Conservation (phyloP, 2,113 vertebrate genomes). For the Canis aureus region DNA sequence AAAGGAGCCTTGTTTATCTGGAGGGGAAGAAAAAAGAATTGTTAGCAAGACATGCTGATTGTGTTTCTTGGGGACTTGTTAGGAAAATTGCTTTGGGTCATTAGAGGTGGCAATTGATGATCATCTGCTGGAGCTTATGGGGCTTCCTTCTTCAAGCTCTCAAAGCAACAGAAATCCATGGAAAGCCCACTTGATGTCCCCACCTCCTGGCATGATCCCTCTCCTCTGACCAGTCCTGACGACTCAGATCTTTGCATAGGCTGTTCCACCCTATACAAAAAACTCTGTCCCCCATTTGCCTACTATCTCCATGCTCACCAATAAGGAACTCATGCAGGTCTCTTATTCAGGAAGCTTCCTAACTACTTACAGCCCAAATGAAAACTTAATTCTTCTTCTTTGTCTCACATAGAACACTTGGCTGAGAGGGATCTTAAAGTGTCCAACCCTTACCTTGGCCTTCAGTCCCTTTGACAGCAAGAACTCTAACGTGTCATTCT, state of each 20-base stretch:
- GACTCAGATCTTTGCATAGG: too few species aligned
- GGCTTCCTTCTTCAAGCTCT: neutral
- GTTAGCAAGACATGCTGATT: neutral
- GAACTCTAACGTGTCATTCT: neutral
- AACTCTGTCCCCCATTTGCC: neutral
- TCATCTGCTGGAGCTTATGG: neutral
- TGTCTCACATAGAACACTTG: neutral
- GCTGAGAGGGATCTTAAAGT: neutral
- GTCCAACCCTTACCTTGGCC: neutral
- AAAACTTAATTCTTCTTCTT: neutral
- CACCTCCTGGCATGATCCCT: neutral
- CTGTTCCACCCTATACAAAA: neutral
- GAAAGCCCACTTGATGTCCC: neutral
- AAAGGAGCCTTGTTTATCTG: neutral
- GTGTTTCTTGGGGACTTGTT: constrained; percentile 41
- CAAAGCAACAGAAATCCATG: neutral
- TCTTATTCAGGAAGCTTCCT: neutral
- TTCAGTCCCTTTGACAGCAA: neutral
- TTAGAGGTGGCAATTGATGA: neutral
- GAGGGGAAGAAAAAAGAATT: neutral
- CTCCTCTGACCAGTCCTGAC: neutral
- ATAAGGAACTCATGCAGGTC: neutral
- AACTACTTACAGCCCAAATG: neutral
- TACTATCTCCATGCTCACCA: neutral
- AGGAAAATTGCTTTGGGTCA: constrained; percentile 25